A percentile compares a stretch with the other conserved stretches of the same genome.
phyloP scores from a whole-genome alignment of 2,113 vertebrate genomes.

The Theristicus caerulescens region DNA sequence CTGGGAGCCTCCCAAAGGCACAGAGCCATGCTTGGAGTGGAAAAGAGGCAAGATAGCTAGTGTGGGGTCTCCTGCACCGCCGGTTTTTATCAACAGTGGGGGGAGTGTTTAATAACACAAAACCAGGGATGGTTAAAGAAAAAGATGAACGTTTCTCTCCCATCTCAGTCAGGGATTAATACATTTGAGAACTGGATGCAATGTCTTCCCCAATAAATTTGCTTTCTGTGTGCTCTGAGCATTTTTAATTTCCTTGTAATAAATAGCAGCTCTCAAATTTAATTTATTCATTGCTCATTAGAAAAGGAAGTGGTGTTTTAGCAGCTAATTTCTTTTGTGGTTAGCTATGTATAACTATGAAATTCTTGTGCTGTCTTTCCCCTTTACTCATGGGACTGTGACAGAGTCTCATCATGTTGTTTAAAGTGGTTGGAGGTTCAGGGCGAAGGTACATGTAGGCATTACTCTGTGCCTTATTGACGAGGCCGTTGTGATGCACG shows the following conservation, averaged over 20 bases:
- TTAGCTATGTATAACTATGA: neutral
- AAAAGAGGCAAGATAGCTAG: neutral
- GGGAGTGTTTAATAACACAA: constrained; percentile 7
- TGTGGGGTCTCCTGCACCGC: neutral
- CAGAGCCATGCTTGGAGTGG: neutral
- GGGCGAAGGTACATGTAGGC: neutral
- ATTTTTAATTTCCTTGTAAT: neutral
- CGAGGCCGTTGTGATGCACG: neutral
- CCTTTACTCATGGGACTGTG: neutral
- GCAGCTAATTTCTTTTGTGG: neutral
- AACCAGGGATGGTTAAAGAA: neutral
- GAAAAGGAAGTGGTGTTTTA: neutral
- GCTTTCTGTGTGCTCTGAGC: neutral
- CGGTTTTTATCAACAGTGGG: neutral
- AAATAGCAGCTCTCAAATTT: neutral
- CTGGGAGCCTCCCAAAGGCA: constrained; percentile 44
- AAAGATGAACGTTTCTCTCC: neutral
- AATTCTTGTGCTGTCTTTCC: neutral
- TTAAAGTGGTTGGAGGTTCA: neutral
- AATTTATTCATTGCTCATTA: neutral
- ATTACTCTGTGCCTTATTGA: neutral
- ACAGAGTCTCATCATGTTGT: neutral
- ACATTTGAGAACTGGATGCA: neutral
- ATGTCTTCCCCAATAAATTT: neutral
- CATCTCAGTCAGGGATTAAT: neutral